Conservation (phyloP, 2,888 invertebrate genomes). For the Acanthoscelides obtectus region DNA sequence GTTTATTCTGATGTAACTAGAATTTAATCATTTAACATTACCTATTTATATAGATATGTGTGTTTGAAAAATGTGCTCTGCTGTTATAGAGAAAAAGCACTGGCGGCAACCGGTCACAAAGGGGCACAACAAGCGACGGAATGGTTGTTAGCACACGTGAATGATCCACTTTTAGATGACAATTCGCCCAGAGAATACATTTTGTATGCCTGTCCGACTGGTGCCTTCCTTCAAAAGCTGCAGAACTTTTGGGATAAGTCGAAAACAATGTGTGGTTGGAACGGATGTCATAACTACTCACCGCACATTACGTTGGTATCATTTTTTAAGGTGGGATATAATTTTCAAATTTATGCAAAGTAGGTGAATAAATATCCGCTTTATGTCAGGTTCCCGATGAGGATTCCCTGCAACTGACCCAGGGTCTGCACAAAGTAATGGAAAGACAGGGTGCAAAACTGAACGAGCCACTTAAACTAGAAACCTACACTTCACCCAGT, state of each 20-base stretch:
- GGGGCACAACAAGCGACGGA: slow-evolving; percentile 86
- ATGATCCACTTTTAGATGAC: slow-evolving; percentile 75
- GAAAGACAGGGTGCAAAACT: slow-evolving; percentile 65
- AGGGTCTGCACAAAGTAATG: slow-evolving; percentile 69
- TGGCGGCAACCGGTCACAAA: slow-evolving; percentile 84
- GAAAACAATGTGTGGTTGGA: slow-evolving; percentile 72
- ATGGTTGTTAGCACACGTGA: slow-evolving; percentile 86
- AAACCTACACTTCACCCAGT: slow-evolving; percentile 80
- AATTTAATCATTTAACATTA: no score
- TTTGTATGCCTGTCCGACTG: slow-evolving; percentile 81
- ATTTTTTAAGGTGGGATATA: slow-evolving; percentile 69
- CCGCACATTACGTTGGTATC: slow-evolving; percentile 88
- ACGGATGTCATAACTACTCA: slow-evolving; percentile 84
- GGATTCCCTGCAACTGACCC: slow-evolving; percentile 62
- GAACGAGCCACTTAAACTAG: slow-evolving; percentile 64
- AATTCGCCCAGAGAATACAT: slow-evolving; percentile 79
- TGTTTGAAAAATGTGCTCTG: no score
- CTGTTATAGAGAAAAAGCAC: slow-evolving; percentile 72
- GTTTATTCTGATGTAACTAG: no score
- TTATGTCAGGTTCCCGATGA: slow-evolving; percentile 68
- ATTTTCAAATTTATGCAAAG: no score
- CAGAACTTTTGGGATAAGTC: slow-evolving; percentile 77
- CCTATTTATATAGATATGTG: no score
- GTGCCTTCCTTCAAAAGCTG: slow-evolving; percentile 65
- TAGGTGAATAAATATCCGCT: background rate